Conservation (phyloP, 2,888 invertebrate species). For the Baronia brevicornis region DNA sequence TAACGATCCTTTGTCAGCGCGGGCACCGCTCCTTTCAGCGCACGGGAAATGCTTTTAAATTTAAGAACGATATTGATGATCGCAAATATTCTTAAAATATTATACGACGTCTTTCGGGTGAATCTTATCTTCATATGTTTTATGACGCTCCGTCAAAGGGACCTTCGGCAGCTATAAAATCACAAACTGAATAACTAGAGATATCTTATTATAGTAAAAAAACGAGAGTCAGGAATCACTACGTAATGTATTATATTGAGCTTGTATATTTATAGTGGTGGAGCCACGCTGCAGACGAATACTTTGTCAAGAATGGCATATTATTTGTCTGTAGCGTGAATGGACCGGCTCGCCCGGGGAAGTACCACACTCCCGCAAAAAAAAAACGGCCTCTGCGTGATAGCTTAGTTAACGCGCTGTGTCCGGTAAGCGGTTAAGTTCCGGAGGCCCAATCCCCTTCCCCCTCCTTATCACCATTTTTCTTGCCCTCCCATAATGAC, state of each 20-base stretch:
- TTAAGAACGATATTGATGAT: conserved; percentile 14
- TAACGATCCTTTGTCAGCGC: conserved; percentile 6
- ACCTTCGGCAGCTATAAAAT: conserved; percentile 12
- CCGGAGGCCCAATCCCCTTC: too few relatives aligned
- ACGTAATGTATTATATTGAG: not conserved
- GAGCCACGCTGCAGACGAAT: too few relatives aligned
- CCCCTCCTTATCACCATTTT: too few relatives aligned
- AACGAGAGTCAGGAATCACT: not conserved
- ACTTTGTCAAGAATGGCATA: too few relatives aligned
- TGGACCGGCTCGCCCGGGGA: too few relatives aligned
- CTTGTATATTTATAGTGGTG: too few relatives aligned
- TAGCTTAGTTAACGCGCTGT: too few relatives aligned
- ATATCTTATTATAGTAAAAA: conserved; percentile 9
- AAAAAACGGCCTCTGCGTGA: too few relatives aligned
- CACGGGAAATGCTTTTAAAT: conserved; percentile 6
- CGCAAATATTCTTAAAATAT: conserved; percentile 13
- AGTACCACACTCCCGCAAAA: too few relatives aligned
- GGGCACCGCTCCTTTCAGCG: not conserved
- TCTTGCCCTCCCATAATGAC: too few relatives aligned
- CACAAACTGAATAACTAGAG: conserved; percentile 5
- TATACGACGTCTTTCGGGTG: conserved; percentile 7
- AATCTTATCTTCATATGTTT: conserved; percentile 12
- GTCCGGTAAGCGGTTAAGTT: too few relatives aligned
- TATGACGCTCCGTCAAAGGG: conserved; percentile 9
- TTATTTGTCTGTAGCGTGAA: too few relatives aligned